Base-by-base conservation (phyloP, 35 echinoderm and acorn worm species). In the Patiria miniata region DNA sequence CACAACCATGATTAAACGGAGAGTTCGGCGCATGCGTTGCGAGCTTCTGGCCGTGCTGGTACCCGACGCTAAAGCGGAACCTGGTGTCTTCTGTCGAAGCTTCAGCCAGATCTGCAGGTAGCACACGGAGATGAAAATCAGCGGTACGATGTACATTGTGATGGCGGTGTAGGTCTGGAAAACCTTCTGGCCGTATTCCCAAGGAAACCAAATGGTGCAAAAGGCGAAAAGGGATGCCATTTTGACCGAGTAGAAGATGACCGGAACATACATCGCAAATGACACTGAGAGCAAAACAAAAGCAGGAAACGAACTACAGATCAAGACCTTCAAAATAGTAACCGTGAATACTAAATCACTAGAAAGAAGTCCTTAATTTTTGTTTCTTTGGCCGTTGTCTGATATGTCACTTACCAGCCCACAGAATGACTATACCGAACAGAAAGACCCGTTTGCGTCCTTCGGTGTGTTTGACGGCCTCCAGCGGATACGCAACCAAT, bases 21-120 rank as follows among this genome's bases (percentile, higher is more conserved):
- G 65, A 73, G 65, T 73, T 34, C 34, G 26, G 29, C 65, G 65
- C 65, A 73, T 73, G 65, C 65, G 65, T 0, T 34, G 65, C 14
- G 65, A 73, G 10, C 65, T 73, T 3, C 14, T 12, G 34, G 10
- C 7, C 29, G 8, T 68, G 30, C 30, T 6, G 0, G n/a, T n/a
- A 0, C 34, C 34, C 65, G 19, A 32, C 14, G 19, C 29, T 73
- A 10, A n/a, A n/a, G n/a, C n/a, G n/a, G n/a, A n/a, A 10, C 65
- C 65, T 0, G 65, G 65, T 32, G 3, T 73, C 10, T 26, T 1
- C 65, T 73, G 14, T 36, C 65, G 26, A 34, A 73, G 18, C 29
- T 73, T 73, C 26, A 73, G 65, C 7, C 23, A 73, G 29, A 73
- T 73, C 65, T 32, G 2, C 65, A 73, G 30, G 65, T 73, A 73